Percentiles rank a stretch among this genome's conserved stretches.
These are phyloP conservation scores for Meandrina meandrites DNA, from an alignment of 92 coral and sea anemone species.

Conservation along the genomic window DNA sequence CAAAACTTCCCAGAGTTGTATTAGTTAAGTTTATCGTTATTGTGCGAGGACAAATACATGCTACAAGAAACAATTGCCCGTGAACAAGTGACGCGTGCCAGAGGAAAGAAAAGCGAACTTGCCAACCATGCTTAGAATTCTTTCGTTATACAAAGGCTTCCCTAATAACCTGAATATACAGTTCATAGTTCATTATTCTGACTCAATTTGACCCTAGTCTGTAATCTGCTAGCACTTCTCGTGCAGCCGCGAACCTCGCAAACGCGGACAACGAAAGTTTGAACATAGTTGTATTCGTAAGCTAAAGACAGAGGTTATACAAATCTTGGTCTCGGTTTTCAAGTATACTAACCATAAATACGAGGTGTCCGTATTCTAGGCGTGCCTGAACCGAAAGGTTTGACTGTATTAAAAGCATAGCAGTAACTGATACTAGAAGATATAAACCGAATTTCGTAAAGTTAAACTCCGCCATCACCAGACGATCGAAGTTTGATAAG, in stretches of 20 bases:
- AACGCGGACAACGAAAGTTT: background rate
- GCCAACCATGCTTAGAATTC: background rate
- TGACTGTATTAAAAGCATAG: background rate
- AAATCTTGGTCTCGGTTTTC: background rate
- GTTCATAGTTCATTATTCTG: background rate
- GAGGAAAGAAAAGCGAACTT: background rate
- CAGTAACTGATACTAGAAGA: background rate
- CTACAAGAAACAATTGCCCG: constrained; percentile 9
- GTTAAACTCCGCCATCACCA: background rate
- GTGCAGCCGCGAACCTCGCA: background rate
- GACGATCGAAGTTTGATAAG: background rate
- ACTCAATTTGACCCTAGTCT: background rate
- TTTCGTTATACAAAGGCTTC: background rate
- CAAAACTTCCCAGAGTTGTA: background rate
- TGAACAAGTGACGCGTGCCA: constrained; percentile 26
- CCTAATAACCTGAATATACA: background rate
- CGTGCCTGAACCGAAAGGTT: background rate
- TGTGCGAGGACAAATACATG: background rate
- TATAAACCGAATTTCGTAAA: background rate
- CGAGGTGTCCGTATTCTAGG: background rate
- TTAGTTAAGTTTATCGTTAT: background rate
- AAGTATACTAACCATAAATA: background rate
- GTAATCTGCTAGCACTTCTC: background rate
- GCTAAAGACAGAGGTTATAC: background rate
- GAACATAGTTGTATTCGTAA: background rate